Evolutionary conservation across 2,113 vertebrate genomes (phyloP), one percentile per base, ranked within the genome.

Genomic region (Uria aalge): DNA sequence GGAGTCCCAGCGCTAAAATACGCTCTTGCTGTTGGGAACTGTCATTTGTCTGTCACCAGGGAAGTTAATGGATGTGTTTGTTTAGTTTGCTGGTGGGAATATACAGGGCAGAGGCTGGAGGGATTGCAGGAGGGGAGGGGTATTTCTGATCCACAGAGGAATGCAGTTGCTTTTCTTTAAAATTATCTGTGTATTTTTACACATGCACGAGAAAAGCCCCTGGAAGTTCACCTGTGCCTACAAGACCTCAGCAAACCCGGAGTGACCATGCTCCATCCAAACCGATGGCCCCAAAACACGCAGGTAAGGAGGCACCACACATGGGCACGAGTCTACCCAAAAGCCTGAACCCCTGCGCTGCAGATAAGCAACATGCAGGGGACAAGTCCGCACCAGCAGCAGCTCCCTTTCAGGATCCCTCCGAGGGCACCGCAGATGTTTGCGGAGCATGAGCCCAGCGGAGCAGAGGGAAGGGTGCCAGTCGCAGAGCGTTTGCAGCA

Each of bases 21-120:
- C 55, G 9, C 84, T 85, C 94, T 97, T 5, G 34, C 85, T 96
- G 88, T 92, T 92, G 87, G 94, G 88, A 97, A 84, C 96, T 97
- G 96, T 98, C 95, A 97, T 94, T 96, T 92, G 90, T 95, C 97
- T 95, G 95, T 98, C 97, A 93, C 93, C 45, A 13, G 75, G 73
- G 45, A 95, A 95, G 90, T 92, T 94, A 96, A 96, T 96, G 90
- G 95, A 97, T 80, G 69, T 87, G 96, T 96, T 97, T 98, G 97
- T 97, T 98, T 96, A 96, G 94, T 92, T 97, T 68, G 83, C 83
- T 88, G 56, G 93, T 88, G 95, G 96, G 94, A 97, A 97, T 83
- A 96, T 47, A 95, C 23, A 50, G 94, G 76, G 94, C 91, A 88
- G 69, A 75, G 77, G 60, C 52, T 85, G 76, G 85, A 91, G 72